A percentile compares a stretch with the other conserved stretches of the same genome.
phyloP scores from a whole-genome alignment of 2,113 vertebrate genomes.

The Channa maculata region DNA sequence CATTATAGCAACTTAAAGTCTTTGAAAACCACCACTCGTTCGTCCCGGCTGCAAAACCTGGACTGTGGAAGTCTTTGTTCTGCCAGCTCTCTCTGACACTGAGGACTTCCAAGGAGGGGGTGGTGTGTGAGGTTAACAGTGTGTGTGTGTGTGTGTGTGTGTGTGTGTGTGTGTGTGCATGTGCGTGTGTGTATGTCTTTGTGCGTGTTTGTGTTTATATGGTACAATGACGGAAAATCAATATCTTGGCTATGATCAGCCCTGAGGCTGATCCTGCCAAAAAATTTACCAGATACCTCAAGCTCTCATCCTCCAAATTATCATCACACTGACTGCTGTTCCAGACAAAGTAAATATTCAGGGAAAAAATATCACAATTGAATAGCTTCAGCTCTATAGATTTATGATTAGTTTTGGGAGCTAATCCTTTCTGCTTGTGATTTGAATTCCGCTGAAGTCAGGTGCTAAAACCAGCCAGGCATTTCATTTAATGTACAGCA shows the following conservation, averaged over 20 bases:
- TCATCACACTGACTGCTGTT: not conserved
- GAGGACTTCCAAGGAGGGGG: constrained; percentile 43
- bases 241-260: constrained; percentile 62
- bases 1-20: constrained; percentile 72
- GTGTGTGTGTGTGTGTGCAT: constrained; percentile 31
- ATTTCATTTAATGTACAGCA: constrained; percentile 59
- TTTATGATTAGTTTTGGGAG: constrained; percentile 44
- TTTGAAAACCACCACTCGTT: constrained; percentile 72
- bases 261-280: constrained; percentile 39
- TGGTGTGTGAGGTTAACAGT: constrained; percentile 22
- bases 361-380: constrained; percentile 6
- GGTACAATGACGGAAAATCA: constrained; percentile 62
- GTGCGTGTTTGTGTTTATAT: constrained; percentile 60
- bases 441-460: constrained; percentile 67
- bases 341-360: constrained; percentile 16
- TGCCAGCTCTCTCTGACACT: constrained; percentile 51
- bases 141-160: constrained; percentile 21
- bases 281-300: constrained; percentile 46
- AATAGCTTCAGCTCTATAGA: constrained; percentile 22
- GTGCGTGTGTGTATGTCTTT: constrained; percentile 13
- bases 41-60: constrained; percentile 50
- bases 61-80: constrained; percentile 75
- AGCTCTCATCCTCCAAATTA: constrained; percentile 34
- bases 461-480: constrained; percentile 63
- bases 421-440: constrained; percentile 26